Evolutionary conservation across 2,113 vertebrate genomes (phyloP).

Genomic region (Prolemur simus): DNA sequence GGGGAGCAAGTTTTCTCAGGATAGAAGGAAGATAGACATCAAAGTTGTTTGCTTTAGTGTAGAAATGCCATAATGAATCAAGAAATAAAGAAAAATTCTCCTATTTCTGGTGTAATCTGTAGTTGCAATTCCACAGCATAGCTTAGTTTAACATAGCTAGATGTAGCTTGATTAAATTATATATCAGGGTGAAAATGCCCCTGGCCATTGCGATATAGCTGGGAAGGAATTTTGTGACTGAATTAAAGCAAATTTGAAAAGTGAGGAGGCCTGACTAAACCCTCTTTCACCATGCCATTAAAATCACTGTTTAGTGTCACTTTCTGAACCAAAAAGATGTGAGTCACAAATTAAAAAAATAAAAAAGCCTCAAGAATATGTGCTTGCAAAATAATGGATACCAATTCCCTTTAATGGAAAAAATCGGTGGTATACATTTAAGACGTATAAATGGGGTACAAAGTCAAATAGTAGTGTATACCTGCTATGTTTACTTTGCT

Average conservation of each 20-base stretch:
- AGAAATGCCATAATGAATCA: constrained; percentile 5
- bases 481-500: neutral
- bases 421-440: neutral
- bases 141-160: neutral
- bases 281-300: neutral
- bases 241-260: constrained; percentile 44
- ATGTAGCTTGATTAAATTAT: constrained; percentile 21
- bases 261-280: neutral
- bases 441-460: neutral
- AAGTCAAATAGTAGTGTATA: neutral
- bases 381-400: neutral
- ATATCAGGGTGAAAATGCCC: neutral
- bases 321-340: constrained; percentile 34
- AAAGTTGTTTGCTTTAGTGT: constrained; percentile 20
- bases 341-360: neutral
- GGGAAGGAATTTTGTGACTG: constrained; percentile 32
- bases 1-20: constrained; percentile 21
- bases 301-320: constrained; percentile 1
- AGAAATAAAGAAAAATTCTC: neutral
- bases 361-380: neutral
- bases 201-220: neutral
- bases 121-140: neutral
- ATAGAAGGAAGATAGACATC: neutral
- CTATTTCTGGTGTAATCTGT: neutral
- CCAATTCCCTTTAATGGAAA: neutral